Evolutionary conservation across 2,888 invertebrate species (phyloP), one percentile per base, ranked within the genome.

Genomic region (Scrobipalpa costella): DNA sequence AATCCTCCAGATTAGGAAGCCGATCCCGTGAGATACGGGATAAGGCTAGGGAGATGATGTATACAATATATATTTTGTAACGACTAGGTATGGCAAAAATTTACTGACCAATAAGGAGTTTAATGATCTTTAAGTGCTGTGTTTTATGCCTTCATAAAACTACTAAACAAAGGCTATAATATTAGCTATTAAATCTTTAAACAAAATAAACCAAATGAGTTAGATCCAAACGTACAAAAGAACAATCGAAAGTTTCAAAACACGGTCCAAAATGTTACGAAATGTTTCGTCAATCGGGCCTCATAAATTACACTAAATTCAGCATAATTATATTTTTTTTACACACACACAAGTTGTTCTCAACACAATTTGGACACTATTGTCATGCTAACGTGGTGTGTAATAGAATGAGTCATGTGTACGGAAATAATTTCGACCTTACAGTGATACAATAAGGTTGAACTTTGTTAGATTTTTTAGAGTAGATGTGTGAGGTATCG

Each of bases 271-370:
- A 57, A 63, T 63, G 66, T 76, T 75, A 70, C 72, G 65, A 70
- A 71, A 77, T 63, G 71, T 74, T 75, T 73, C 74, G 72, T 71
- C 71, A 75, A 69, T 64, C 66, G 61, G 65, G 64, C 71, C 67
- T 69, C 69, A 71, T 69, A 73, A 68, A 73, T 72, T 71, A 73
- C 69, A 67, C 68, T 62, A 70, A 73, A 73, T 73, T 74, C 70
- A 66, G 63, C 67, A 72, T 74, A 74, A 76, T 76, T 73, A 72
- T 67, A 33, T 33, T 66, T 70, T 27, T 71, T 71, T 61, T 68
- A 49, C 63, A 55, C 61, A 63, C 21, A 60, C 58, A 63, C 63
- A 33, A 60, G 64, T 50, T 15, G n/a, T 61, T 60, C 59, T 61
- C 69, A 64, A 69, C 61, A 61, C 57, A 68, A 69, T 69, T 59